phyloP scores from a whole-genome alignment of 2,888 invertebrate species.

The Pilophorus perplexus region DNA sequence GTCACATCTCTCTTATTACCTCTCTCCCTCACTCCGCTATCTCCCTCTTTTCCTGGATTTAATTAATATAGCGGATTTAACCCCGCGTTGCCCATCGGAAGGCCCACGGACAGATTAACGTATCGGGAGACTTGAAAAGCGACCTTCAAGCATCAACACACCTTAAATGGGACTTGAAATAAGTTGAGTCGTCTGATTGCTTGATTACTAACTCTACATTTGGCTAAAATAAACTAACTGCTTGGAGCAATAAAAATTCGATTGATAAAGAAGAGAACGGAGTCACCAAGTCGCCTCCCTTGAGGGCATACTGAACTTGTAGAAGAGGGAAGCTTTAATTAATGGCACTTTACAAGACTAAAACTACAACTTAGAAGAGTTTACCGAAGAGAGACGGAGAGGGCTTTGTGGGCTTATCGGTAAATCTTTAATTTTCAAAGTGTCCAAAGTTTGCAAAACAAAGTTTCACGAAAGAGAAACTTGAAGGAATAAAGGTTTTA shows the following conservation, averaged over 20 bases:
- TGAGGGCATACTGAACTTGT: no score
- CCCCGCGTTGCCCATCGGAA: background rate
- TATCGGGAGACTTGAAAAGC: conserved; percentile 3
- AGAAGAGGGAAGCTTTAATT: no score
- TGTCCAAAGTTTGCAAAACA: conserved; percentile 7
- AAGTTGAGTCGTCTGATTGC: no score
- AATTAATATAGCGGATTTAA: conserved; percentile 40
- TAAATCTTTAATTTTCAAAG: conserved; percentile 16
- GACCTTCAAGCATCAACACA: no score
- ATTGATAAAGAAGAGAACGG: no score
- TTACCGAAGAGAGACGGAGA: background rate
- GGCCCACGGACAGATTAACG: conserved; percentile 29
- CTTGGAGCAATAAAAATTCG: no score
- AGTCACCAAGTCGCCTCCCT: no score
- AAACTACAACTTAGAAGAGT: background rate
- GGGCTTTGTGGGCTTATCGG: conserved; percentile 8
- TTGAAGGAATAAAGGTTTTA: conserved; percentile 1
- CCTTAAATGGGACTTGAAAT: no score
- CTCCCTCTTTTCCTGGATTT: conserved; percentile 31
- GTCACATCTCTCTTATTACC: no score
- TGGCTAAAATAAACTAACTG: no score
- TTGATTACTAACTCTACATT: no score
- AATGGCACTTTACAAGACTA: no score
- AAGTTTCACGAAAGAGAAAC: conserved; percentile 1
- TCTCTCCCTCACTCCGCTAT: background rate